Percentiles rank a stretch among this genome's conserved stretches.
Conservation (phyloP, 2,797 vertebrate species). For the Cynopterus sphinx region DNA sequence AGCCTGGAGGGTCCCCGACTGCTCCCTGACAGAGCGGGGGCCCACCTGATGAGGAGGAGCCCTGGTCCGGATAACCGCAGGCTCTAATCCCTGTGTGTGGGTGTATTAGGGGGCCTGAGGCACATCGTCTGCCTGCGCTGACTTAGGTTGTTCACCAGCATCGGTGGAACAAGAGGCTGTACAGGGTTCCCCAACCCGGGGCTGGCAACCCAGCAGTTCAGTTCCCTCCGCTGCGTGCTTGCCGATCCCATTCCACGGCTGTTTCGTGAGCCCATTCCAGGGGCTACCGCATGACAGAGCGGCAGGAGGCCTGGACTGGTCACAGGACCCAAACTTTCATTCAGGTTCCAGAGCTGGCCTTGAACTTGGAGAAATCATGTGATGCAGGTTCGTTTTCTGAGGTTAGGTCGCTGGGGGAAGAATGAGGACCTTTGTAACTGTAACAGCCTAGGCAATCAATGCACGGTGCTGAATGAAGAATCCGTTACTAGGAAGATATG, state of each 20-base stretch:
- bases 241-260: neutral
- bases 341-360: neutral
- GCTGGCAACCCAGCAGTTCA: no score
- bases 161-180: neutral
- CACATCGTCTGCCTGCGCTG: neutral
- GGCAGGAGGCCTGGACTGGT: no score
- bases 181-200: neutral
- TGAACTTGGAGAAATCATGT: neutral
- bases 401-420: neutral
- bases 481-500: neutral
- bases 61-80: rapidly evolving
- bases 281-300: neutral
- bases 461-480: neutral
- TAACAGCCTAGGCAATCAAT: neutral
- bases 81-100: rapidly evolving
- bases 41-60: rapidly evolving
- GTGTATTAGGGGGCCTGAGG: neutral
- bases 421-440: neutral
- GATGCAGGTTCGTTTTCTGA: neutral
- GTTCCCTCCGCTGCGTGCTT: neutral
- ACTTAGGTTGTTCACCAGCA: neutral
- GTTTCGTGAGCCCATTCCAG: neutral
- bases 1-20: neutral
- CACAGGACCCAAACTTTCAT: no score
- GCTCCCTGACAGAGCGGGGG: neutral